A percentile compares a stretch with the other conserved stretches of the same genome.
phyloP scores from a whole-genome alignment of 2,888 invertebrate species.

The Sepiola atlantica region DNA sequence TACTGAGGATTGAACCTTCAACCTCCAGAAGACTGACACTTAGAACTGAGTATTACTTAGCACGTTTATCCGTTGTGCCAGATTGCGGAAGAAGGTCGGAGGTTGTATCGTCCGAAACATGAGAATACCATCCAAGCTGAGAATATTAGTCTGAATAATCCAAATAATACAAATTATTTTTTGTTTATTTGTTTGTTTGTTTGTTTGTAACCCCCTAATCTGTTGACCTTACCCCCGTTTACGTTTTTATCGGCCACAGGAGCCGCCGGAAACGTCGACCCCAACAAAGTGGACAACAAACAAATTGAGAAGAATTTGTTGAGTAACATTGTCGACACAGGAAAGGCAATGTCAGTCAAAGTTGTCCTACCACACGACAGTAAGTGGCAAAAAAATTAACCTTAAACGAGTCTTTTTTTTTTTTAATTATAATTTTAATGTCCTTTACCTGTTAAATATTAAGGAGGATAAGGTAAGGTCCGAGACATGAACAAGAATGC shows the following conservation, averaged over 20 bases:
- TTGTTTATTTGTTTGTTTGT: too few species aligned
- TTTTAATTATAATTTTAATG: too few species aligned
- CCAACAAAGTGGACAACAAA: slow-evolving; percentile 40
- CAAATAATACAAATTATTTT: too few species aligned
- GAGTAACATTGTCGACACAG: slow-evolving; percentile 22
- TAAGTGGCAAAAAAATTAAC: neutral
- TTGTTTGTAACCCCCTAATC: neutral
- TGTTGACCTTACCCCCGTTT: neutral
- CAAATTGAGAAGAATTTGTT: slow-evolving; percentile 8
- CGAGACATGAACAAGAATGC: neutral
- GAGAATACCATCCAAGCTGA: too few species aligned
- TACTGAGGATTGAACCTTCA: too few species aligned
- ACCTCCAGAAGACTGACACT: too few species aligned
- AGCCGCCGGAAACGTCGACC: neutral
- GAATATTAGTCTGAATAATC: too few species aligned
- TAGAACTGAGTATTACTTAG: too few species aligned
- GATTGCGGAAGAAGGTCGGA: too few species aligned
- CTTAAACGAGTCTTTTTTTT: neutral
- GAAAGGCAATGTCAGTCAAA: neutral
- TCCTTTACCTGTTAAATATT: too few species aligned
- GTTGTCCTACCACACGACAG: slow-evolving; percentile 18
- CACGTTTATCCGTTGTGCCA: too few species aligned
- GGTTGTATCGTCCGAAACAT: too few species aligned
- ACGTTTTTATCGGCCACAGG: neutral
- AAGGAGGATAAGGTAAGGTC: neutral